Evolutionary conservation across 2,797 vertebrate genomes (phyloP).

Genomic region (Arctocebus calabarensis): DNA sequence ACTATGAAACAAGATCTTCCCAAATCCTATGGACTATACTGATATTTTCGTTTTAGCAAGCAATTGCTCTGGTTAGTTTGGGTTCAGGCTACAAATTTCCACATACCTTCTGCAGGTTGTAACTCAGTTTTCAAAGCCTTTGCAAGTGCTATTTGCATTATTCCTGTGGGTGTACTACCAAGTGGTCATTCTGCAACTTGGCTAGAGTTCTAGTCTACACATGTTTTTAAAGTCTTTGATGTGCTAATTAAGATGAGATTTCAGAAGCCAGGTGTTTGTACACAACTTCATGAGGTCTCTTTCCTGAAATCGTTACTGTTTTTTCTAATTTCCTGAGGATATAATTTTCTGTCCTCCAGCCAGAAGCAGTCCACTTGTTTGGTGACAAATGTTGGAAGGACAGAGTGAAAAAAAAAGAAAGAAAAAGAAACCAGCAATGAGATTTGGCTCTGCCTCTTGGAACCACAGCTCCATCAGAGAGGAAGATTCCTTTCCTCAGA

Average conservation of each 20-base stretch:
- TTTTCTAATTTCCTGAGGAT: not conserved
- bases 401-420: not conserved
- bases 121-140: constrained; percentile 16
- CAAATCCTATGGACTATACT: constrained; percentile 22
- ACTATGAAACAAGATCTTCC: constrained; percentile 20
- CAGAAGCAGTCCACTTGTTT: not conserved
- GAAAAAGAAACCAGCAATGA: not conserved
- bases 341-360: not conserved
- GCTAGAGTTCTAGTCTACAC: not conserved
- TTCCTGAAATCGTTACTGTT: not conserved
- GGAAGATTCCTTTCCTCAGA: not conserved
- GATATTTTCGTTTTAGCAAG: constrained; percentile 31
- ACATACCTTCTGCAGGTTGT: not conserved
- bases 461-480: not conserved
- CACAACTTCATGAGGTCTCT: not conserved
- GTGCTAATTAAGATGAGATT: not conserved
- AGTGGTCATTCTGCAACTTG: not conserved
- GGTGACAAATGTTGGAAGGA: not conserved
- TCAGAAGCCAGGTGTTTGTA: not conserved
- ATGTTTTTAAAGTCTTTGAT: constrained; percentile 9
- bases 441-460: not conserved
- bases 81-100: constrained; percentile 12
- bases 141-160: not conserved
- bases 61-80: not conserved
- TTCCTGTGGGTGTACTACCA: not conserved